These are phyloP conservation scores for Clostera curtula DNA, from an alignment of 2,888 invertebrate species.

Conservation along the genomic window DNA sequence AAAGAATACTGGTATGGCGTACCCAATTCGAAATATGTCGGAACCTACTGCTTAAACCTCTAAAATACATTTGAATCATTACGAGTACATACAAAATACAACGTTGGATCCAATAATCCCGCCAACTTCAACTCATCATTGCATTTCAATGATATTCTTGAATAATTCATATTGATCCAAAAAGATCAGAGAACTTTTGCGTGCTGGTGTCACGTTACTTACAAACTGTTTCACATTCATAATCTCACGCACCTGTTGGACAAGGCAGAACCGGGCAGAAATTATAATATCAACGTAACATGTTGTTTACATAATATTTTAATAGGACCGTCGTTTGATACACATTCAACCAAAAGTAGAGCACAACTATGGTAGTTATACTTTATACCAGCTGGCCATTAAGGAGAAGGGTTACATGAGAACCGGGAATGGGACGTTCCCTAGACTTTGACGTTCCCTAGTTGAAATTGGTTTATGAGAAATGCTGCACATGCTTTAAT, in stretches of 20 bases:
- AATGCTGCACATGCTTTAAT: too few relatives aligned
- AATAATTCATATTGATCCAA: constrained; percentile 36
- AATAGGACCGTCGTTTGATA: constrained; percentile 4
- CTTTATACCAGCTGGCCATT: too few relatives aligned
- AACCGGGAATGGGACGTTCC: too few relatives aligned
- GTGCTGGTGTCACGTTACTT: constrained; percentile 25
- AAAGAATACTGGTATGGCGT: too few relatives aligned
- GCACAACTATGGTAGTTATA: too few relatives aligned
- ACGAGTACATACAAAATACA: background rate
- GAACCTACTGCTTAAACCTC: too few relatives aligned
- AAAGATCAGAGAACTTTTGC: constrained; percentile 17
- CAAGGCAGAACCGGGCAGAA: constrained; percentile 7
- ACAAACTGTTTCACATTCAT: constrained; percentile 7
- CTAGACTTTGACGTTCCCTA: too few relatives aligned
- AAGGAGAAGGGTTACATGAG: too few relatives aligned
- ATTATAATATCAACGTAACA: constrained; percentile 19
- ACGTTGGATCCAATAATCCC: constrained; percentile 5
- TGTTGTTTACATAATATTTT: constrained; percentile 12
- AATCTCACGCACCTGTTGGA: constrained; percentile 20
- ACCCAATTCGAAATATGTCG: too few relatives aligned
- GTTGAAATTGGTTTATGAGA: too few relatives aligned
- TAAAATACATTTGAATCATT: too few relatives aligned
- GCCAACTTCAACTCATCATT: constrained; percentile 5
- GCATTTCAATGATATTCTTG: constrained; percentile 29
- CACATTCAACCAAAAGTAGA: too few relatives aligned